These are phyloP conservation scores for Cryptocephalus primarius DNA, from an alignment of 2,888 invertebrate species.

Conservation along the genomic window DNA sequence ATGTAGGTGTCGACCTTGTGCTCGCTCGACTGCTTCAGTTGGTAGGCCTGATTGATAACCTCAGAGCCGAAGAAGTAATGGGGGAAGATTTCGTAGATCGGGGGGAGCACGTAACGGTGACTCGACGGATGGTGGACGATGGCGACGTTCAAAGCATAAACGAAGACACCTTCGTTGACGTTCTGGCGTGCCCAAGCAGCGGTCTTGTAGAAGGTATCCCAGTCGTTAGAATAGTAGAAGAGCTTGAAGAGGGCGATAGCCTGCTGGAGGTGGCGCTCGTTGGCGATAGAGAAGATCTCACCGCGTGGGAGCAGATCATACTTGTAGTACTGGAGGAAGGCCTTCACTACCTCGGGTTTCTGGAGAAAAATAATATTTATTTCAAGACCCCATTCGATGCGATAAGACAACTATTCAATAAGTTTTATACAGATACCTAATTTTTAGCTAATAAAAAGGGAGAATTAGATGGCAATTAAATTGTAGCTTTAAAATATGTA, in stretches of 20 bases:
- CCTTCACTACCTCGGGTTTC: slow-evolving; percentile 3
- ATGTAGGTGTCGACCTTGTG: slow-evolving; percentile 35
- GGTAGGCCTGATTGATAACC: slow-evolving; percentile 52
- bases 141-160: slow-evolving; percentile 52
- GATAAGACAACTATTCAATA: too few relatives aligned
- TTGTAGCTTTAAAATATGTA: too few relatives aligned
- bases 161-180: slow-evolving; percentile 57
- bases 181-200: slow-evolving; percentile 56
- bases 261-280: slow-evolving; percentile 49
- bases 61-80: slow-evolving; percentile 57
- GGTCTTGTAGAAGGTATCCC: slow-evolving; percentile 54
- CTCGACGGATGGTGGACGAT: slow-evolving; percentile 51
- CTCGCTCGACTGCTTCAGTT: slow-evolving; percentile 43
- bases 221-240: slow-evolving; percentile 58
- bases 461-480: not conserved
- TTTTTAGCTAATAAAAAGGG: too few relatives aligned
- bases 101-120: slow-evolving; percentile 53
- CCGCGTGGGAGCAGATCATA: slow-evolving; percentile 45
- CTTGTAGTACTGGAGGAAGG: slow-evolving; percentile 5
- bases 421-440: not conserved
- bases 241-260: slow-evolving; percentile 52
- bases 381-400: too few relatives aligned
- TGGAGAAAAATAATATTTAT: slow-evolving; percentile 1
- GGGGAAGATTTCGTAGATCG: slow-evolving; percentile 61
- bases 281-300: slow-evolving; percentile 49